phyloP scores from a whole-genome alignment of 2,113 vertebrate species.

The Hippolais icterina region DNA sequence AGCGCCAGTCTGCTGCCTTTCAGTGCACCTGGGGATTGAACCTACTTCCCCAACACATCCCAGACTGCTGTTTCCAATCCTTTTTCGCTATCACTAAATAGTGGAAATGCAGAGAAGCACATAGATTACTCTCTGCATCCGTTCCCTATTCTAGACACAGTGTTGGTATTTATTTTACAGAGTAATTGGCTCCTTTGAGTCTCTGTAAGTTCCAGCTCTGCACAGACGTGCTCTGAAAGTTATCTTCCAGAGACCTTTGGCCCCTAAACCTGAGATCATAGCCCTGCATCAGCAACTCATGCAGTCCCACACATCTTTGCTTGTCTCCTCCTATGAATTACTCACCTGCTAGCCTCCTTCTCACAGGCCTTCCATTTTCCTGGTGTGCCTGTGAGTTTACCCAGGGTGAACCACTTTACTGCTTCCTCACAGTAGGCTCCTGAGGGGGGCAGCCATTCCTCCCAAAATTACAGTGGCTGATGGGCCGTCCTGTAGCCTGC shows the following conservation, averaged over 20 bases:
- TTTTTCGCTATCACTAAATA: background rate
- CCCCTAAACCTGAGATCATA: background rate
- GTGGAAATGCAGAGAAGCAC: background rate
- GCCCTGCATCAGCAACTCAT: background rate
- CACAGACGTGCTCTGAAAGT: background rate
- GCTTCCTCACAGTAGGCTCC: background rate
- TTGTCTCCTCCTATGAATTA: background rate
- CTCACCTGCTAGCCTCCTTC: background rate
- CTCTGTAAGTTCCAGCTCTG: background rate
- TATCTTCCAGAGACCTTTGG: background rate
- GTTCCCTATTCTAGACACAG: background rate
- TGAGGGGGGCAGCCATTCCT: accelerated
- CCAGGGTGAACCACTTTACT: background rate
- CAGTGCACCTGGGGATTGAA: background rate
- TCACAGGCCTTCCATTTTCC: background rate
- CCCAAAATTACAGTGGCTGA: accelerated
- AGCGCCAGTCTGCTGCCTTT: background rate
- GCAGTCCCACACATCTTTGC: background rate
- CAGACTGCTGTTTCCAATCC: background rate
- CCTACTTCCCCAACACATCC: background rate
- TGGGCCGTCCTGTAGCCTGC: background rate
- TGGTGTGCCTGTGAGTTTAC: background rate
- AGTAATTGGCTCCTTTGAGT: background rate
- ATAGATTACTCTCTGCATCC: background rate
- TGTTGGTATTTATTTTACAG: background rate